A percentile compares a stretch with the other conserved stretches of the same genome.
Conservation (phyloP, 1,140 invertebrate species). For the Eriocheir sinensis region DNA sequence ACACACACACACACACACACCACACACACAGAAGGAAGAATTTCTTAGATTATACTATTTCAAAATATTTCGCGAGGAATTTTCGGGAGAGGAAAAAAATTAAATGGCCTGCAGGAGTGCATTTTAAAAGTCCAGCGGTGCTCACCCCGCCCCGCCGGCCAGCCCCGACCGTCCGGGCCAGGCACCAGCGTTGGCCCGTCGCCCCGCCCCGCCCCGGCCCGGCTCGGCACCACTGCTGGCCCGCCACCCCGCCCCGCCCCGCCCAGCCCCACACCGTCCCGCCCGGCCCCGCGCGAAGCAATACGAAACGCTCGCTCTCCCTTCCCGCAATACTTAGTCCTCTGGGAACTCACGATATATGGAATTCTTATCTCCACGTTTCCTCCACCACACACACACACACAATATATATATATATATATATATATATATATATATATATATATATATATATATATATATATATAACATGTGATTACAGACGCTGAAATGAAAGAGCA, state of each 20-base stretch:
- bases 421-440: conserved; percentile 65
- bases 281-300: background rate
- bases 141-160: background rate
- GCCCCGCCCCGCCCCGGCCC: background rate
- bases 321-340: conserved; percentile 46
- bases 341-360: conserved; percentile 31
- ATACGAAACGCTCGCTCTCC: background rate
- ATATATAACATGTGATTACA: too few species aligned
- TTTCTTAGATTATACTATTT: conserved; percentile 1
- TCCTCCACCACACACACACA: background rate
- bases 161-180: too few species aligned
- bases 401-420: conserved; percentile 55
- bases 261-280: too few species aligned
- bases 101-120: conserved; percentile 11
- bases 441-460: conserved; percentile 60
- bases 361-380: background rate
- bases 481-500: background rate
- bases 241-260: too few species aligned
- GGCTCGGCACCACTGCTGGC: too few species aligned
- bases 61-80: background rate
- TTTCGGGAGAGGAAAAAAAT: background rate
- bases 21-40: background rate
- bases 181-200: background rate
- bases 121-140: conserved; percentile 16
- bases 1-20: too few species aligned